Base-by-base conservation (phyloP, 2,113 vertebrate genomes). In the Lonchura striata region DNA sequence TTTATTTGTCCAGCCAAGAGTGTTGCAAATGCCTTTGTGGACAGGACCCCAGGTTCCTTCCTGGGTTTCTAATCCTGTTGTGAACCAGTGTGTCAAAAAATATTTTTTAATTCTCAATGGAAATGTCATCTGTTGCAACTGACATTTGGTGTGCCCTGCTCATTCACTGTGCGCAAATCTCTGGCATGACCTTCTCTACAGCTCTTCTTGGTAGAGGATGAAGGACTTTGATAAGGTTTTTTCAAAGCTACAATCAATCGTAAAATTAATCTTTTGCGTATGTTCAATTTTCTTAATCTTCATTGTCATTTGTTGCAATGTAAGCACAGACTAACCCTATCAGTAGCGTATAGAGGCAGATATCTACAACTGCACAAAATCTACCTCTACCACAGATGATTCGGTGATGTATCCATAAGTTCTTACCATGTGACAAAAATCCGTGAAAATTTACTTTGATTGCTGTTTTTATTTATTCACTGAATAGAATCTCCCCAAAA, bases 21-120 rank as follows among this genome's bases (percentile, higher is more conserved):
- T 44, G 15, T 5, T 50, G 21, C 19, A 49, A 27, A 59, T 21
- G 11, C 6, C 6, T 44, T 15, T 44, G 27, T 12, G 33, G 25
- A 7, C 14, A 37, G 25, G 31, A 50, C 14, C 25, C 11, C 44
- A 31, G 9, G 37, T 27, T 68, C 18, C 23, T 52, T 11, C 3
- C 6, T 50, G 17, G 11, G 11, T 6, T 50, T 59, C 17, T 31
- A 25, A 37, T 7, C 9, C 31, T 1, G 0, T 2, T 4, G 4
- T 35, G 25, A 66, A 31, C 25, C 21, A 37, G 25, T 18, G 3
- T 12, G 9, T 27, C 44, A 53, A 37, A 37, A 60, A 44, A 4
- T 7, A 11, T 24, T n/a, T 39, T 78, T n/a, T 18, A 23, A 16
- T 68, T 33, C 1, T 50, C 14, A 20, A 0, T 22, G 20, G 2